phyloP scores from a whole-genome alignment of 2,113 vertebrate genomes.

The Ammodytes marinus region DNA sequence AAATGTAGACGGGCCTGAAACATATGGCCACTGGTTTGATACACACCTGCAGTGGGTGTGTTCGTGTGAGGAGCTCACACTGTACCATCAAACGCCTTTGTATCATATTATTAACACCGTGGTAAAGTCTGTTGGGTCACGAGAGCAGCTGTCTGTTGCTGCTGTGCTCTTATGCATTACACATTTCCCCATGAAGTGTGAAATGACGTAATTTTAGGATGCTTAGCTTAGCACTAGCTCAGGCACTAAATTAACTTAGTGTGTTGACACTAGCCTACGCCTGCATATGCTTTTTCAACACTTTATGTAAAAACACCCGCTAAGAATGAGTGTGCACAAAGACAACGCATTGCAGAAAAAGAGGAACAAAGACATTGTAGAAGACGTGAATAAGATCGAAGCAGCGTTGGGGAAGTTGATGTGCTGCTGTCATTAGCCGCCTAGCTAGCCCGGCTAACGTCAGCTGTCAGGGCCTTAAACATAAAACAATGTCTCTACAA shows the following conservation, averaged over 20 bases:
- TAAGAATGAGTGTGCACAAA: background rate
- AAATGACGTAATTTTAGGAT: conserved; percentile 43
- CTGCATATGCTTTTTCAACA: background rate
- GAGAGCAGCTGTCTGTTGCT: background rate
- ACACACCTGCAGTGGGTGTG: background rate
- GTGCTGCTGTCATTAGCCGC: conserved; percentile 30
- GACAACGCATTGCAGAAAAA: background rate
- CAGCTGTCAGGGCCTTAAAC: conserved; percentile 53
- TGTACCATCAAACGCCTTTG: fast-evolving
- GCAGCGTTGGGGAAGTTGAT: conserved; percentile 47
- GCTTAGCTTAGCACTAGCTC: conserved; percentile 20
- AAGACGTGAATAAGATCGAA: background rate
- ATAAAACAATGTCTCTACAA: background rate
- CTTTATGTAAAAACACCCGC: background rate
- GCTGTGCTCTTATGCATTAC: background rate
- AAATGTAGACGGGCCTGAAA: background rate
- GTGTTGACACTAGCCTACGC: background rate
- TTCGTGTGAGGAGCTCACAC: background rate
- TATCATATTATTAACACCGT: background rate
- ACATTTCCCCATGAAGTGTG: background rate
- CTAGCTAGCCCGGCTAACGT: conserved; percentile 61
- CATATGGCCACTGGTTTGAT: background rate
- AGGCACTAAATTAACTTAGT: conserved; percentile 9
- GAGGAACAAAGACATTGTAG: background rate
- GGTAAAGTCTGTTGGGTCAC: background rate